Conservation (phyloP, 2,797 vertebrate species). For the Chanos chanos region DNA sequence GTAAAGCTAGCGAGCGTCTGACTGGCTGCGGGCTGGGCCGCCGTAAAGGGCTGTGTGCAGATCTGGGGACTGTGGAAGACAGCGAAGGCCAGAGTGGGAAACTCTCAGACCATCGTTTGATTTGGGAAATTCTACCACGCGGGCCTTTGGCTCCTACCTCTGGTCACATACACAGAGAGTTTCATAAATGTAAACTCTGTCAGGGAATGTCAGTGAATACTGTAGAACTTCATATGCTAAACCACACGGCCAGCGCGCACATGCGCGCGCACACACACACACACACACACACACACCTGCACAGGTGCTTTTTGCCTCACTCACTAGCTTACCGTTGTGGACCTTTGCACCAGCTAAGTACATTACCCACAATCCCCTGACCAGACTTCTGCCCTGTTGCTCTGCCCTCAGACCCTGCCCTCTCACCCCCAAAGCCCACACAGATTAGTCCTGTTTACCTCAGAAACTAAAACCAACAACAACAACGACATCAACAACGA, state of each 20-base stretch:
- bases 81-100: background rate
- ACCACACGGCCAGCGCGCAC: no score
- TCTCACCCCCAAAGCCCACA: slow-evolving; percentile 33
- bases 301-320: slow-evolving; percentile 30
- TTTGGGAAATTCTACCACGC: no score
- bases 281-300: slow-evolving; percentile 14
- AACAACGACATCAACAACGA: slow-evolving; percentile 6
- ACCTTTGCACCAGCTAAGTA: slow-evolving; percentile 44
- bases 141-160: no score
- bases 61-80: slow-evolving; percentile 23
- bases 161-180: background rate
- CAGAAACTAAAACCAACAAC: slow-evolving; percentile 45
- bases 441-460: slow-evolving; percentile 28
- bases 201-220: no score
- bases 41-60: background rate
- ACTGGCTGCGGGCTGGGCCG: background rate
- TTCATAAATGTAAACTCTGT: no score
- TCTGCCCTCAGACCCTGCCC: slow-evolving; percentile 47
- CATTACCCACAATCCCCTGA: slow-evolving; percentile 57
- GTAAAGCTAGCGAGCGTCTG: background rate
- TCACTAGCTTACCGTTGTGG: slow-evolving; percentile 41
- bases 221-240: no score
- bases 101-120: slow-evolving; percentile 6
- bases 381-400: slow-evolving; percentile 39
- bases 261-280: background rate